phyloP scores from a whole-genome alignment of 2,888 invertebrate species.

The Scotopteryx bipunctaria region DNA sequence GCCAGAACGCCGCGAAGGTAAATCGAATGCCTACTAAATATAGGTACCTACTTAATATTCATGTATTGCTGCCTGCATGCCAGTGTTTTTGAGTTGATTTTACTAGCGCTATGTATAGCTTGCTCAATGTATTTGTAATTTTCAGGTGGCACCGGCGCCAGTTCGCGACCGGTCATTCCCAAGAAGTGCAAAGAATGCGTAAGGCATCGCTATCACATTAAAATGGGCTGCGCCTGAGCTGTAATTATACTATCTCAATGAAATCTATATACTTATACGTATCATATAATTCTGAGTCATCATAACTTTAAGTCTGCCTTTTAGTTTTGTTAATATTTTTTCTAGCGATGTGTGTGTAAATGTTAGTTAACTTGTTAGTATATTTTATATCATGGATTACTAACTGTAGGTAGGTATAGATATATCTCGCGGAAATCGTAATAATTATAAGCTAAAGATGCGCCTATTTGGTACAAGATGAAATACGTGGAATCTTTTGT shows the following conservation, averaged over 20 bases:
- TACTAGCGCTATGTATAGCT: not conserved
- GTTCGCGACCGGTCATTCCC: no score
- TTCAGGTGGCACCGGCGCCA: slow-evolving; percentile 9
- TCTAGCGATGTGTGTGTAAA: not conserved
- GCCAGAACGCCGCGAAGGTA: slow-evolving; percentile 6
- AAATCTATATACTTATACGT: slow-evolving; percentile 5
- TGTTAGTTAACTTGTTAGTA: not conserved
- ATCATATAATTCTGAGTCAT: slow-evolving; percentile 8
- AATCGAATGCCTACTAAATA: not conserved
- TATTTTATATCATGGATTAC: not conserved
- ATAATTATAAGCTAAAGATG: not conserved
- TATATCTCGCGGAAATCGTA: not conserved
- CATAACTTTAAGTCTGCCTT: slow-evolving; percentile 14
- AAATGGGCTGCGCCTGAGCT: not conserved
- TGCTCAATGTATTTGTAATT: slow-evolving; percentile 5
- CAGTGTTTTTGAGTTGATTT: slow-evolving; percentile 1
- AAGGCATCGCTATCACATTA: not conserved
- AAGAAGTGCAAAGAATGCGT: no score
- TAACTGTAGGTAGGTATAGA: no score
- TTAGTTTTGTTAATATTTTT: slow-evolving; percentile 1
- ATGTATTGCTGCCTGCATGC: slow-evolving; percentile 1
- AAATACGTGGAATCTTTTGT: no score
- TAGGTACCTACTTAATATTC: not conserved
- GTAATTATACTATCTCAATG: not conserved
- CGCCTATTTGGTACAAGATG: slow-evolving; percentile 11